These are phyloP conservation scores for Schizotus pectinicornis DNA, from an alignment of 2,888 invertebrate genomes.

Conservation along the genomic window DNA sequence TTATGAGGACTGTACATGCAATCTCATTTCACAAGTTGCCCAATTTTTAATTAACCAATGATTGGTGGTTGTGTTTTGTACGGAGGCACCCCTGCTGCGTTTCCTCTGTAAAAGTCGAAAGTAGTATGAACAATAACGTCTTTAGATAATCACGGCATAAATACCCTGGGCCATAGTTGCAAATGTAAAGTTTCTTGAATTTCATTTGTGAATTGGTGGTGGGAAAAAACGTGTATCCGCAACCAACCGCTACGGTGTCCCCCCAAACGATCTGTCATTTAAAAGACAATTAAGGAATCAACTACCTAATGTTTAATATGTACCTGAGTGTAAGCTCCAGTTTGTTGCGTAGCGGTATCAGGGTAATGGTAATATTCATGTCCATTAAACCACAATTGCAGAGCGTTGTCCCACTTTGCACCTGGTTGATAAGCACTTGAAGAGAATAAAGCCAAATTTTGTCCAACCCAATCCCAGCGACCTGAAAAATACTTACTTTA, in stretches of 20 bases:
- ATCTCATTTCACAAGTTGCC: no score
- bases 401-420: conserved; percentile 34
- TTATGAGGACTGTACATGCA: no score
- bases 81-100: background rate
- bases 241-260: conserved; percentile 33
- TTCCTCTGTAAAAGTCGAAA: conserved; percentile 11
- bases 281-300: conserved; percentile 15
- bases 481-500: conserved; percentile 21
- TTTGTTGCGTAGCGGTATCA: conserved; percentile 5
- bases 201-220: conserved; percentile 10
- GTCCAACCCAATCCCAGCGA: conserved; percentile 31
- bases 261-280: conserved; percentile 38
- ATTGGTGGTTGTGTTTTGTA: no score
- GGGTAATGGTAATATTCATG: conserved; percentile 35
- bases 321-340: conserved; percentile 45
- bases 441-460: conserved; percentile 37
- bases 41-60: no score
- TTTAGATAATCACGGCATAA: conserved; percentile 5
- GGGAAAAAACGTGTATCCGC: conserved; percentile 34
- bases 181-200: conserved; percentile 34
- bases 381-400: conserved; percentile 40
- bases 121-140: background rate
- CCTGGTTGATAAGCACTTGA: conserved; percentile 16
- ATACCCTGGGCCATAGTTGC: conserved; percentile 38
- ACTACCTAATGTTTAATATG: background rate